Conservation (phyloP, 2,797 vertebrate species). For the Mormyrus proboscirostris region DNA sequence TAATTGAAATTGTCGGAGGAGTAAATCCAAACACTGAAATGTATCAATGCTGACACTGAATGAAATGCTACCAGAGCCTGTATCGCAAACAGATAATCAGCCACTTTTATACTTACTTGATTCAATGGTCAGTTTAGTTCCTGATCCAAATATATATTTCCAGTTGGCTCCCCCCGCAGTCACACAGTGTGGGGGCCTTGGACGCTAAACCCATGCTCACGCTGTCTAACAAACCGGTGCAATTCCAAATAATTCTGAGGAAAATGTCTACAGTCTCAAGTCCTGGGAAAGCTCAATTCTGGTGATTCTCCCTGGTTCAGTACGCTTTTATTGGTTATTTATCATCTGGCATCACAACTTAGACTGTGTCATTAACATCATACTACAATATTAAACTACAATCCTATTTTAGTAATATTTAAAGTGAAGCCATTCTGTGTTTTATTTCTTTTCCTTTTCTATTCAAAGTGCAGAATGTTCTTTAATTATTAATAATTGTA, state of each 20-base stretch:
- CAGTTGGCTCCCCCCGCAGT: neutral
- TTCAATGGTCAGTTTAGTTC: conserved; percentile 26
- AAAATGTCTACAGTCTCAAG: neutral
- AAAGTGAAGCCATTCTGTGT: neutral
- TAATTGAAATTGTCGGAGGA: neutral
- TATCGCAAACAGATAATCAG: neutral
- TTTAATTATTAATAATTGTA: neutral
- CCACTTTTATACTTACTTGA: conserved; percentile 28
- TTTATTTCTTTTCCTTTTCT: neutral
- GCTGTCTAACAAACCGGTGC: neutral
- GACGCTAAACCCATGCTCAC: neutral
- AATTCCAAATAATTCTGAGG: neutral
- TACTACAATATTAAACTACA: neutral
- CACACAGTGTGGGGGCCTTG: conserved; percentile 2
- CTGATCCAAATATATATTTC: conserved; percentile 33
- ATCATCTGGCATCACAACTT: neutral
- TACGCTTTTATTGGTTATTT: neutral
- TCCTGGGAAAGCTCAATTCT: neutral
- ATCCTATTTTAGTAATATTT: neutral
- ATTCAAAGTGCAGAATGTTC: neutral
- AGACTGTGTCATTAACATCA: neutral
- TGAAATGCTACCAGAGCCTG: neutral
- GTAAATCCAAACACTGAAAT: neutral
- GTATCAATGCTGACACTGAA: neutral
- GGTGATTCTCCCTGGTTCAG: neutral